phyloP scores from a whole-genome alignment of 2,888 invertebrate species.

The Carpatolechia fugitivella region DNA sequence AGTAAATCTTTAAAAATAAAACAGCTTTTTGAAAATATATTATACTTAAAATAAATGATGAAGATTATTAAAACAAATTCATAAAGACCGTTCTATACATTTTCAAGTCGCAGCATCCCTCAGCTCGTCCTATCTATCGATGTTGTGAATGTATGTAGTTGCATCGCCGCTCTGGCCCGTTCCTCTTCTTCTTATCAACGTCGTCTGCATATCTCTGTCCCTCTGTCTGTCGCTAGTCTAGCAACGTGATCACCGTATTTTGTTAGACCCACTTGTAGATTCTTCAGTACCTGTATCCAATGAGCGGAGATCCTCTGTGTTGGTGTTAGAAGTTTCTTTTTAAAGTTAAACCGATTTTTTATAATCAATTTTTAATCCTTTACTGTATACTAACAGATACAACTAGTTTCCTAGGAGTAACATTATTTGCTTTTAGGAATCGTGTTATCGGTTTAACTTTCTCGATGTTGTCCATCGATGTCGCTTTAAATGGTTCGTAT shows the following conservation, averaged over 20 bases:
- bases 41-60: neutral
- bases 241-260: constrained; percentile 63
- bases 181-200: constrained; percentile 66
- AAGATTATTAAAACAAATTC: neutral
- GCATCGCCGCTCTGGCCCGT: constrained; percentile 70
- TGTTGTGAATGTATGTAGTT: constrained; percentile 77
- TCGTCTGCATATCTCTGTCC: constrained; percentile 65
- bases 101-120: constrained; percentile 69
- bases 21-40: too few relatives aligned
- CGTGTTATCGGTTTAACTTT: constrained; percentile 55
- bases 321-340: constrained; percentile 65
- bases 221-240: constrained; percentile 69
- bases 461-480: constrained; percentile 76
- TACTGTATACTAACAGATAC: neutral
- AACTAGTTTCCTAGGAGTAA: neutral
- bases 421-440: constrained; percentile 1
- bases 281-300: constrained; percentile 70
- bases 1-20: too few relatives aligned
- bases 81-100: constrained; percentile 55
- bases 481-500: constrained; percentile 76
- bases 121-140: constrained; percentile 69
- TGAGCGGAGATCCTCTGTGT: constrained; percentile 70
- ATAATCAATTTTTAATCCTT: constrained; percentile 21
- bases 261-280: constrained; percentile 73
- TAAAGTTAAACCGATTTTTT: constrained; percentile 53